These are phyloP conservation scores for Icerya purchasi DNA, from an alignment of 2,888 invertebrate genomes.

Conservation along the genomic window DNA sequence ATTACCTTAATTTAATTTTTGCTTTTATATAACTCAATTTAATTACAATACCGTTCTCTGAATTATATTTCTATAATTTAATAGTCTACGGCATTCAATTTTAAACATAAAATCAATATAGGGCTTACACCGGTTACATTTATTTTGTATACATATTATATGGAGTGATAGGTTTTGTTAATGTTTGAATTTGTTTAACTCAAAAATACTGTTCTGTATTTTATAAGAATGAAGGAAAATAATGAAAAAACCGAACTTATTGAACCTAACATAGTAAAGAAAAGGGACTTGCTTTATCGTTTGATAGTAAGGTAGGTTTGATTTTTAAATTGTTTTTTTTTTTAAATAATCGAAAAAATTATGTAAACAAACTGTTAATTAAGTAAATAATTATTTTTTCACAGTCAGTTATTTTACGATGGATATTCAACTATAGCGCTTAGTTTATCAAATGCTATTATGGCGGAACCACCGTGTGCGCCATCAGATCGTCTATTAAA, in stretches of 20 bases:
- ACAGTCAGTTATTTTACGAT: slow-evolving; percentile 91
- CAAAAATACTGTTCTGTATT: neutral
- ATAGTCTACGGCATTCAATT: too few species aligned
- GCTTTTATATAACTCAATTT: too few species aligned
- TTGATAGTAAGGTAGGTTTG: slow-evolving; percentile 64
- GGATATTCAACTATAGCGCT: slow-evolving; percentile 85
- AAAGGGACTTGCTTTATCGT: slow-evolving; percentile 68
- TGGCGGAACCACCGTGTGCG: slow-evolving; percentile 82
- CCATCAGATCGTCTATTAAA: slow-evolving; percentile 79
- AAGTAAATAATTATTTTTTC: slow-evolving; percentile 20
- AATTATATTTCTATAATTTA: too few species aligned
- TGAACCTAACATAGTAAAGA: slow-evolving; percentile 34
- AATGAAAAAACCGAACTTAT: slow-evolving; percentile 1
- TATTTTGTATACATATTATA: too few species aligned
- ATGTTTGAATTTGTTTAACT: neutral
- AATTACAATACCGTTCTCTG: too few species aligned
- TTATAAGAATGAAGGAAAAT: slow-evolving; percentile 9
- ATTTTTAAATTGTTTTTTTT: neutral
- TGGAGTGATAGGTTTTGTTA: neutral
- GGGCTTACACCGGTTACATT: too few species aligned
- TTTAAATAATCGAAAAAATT: neutral
- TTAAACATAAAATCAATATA: too few species aligned
- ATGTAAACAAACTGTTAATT: neutral
- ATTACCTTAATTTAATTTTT: too few species aligned
- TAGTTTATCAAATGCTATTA: slow-evolving; percentile 56